Evolutionary conservation across 1,140 invertebrate genomes (phyloP).

Genomic region (Drosophila asahinai): DNA sequence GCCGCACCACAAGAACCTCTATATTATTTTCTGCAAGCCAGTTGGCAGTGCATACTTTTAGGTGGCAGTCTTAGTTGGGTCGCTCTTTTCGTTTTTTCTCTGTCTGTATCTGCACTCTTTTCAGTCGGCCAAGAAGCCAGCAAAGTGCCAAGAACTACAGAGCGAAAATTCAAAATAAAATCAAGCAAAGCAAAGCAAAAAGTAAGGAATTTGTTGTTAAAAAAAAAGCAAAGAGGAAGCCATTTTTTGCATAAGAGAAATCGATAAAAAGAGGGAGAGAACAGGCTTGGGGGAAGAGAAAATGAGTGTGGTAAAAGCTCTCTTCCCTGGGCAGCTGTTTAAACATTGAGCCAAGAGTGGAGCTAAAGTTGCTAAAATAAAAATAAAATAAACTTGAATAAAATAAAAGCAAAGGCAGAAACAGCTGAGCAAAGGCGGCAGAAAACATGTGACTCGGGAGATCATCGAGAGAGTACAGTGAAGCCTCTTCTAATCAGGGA

Average conservation of each 20-base stretch:
- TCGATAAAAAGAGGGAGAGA: slow-evolving; percentile 9
- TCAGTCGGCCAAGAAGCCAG: slow-evolving; percentile 7
- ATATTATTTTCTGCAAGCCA: not conserved
- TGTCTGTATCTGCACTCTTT: not conserved
- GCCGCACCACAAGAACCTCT: too few relatives aligned
- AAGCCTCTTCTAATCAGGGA: not conserved
- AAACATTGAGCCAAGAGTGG: slow-evolving; percentile 16
- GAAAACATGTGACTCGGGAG: slow-evolving; percentile 14
- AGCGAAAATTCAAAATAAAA: slow-evolving; percentile 4
- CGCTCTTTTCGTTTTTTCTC: not conserved
- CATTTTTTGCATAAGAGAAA: slow-evolving; percentile 21
- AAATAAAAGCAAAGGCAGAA: slow-evolving; percentile 29
- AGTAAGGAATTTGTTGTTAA: slow-evolving; percentile 4
- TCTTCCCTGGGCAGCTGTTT: slow-evolving; percentile 22
- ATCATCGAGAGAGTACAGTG: slow-evolving; percentile 6
- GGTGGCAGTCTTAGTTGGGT: slow-evolving; percentile 15
- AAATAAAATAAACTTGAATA: not conserved
- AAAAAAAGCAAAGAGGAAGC: slow-evolving; percentile 1
- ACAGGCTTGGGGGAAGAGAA: not conserved
- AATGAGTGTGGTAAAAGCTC: not conserved
- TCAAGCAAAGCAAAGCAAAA: not conserved
- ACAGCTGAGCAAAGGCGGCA: slow-evolving; percentile 32
- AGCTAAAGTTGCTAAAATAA: slow-evolving; percentile 9
- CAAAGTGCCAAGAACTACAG: slow-evolving; percentile 20
- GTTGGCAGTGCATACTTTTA: slow-evolving; percentile 66